phyloP scores from a whole-genome alignment of 2,888 invertebrate genomes.

The Pheosia tremula region DNA sequence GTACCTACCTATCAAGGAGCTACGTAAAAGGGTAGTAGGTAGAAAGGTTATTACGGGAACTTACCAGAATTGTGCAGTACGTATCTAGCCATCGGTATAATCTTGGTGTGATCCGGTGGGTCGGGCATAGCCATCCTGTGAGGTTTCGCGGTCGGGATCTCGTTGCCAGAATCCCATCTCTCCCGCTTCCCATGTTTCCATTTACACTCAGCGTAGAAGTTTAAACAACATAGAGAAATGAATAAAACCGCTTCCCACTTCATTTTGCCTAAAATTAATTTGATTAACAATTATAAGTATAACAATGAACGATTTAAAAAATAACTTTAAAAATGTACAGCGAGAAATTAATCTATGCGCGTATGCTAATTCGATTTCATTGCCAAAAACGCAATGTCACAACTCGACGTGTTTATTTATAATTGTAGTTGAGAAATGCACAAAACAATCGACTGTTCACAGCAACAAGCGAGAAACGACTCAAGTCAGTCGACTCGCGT shows the following conservation, averaged over 20 bases:
- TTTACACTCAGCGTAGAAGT: slow-evolving; percentile 43
- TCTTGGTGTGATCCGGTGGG: slow-evolving; percentile 86
- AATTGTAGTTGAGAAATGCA: slow-evolving; percentile 19
- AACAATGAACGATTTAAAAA: background rate
- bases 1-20: too few species aligned
- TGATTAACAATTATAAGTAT: background rate
- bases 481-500: slow-evolving; percentile 4
- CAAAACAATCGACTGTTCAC: slow-evolving; percentile 20
- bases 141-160: slow-evolving; percentile 42
- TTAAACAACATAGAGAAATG: slow-evolving; percentile 37
- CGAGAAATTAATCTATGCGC: background rate
- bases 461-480: slow-evolving; percentile 13
- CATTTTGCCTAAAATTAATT: slow-evolving; percentile 39
- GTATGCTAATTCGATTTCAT: slow-evolving; percentile 13
- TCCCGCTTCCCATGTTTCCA: slow-evolving; percentile 35
- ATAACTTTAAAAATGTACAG: background rate
- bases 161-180: slow-evolving; percentile 49
- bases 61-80: slow-evolving; percentile 84
- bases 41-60: too few species aligned
- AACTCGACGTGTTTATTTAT: slow-evolving; percentile 29
- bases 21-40: too few species aligned
- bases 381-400: slow-evolving; percentile 43
- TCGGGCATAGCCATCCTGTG: slow-evolving; percentile 31
- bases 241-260: slow-evolving; percentile 39
- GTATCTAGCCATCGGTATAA: slow-evolving; percentile 89